Conservation (phyloP, 2,797 vertebrate species). For the Dendrocincla fuliginosa region DNA sequence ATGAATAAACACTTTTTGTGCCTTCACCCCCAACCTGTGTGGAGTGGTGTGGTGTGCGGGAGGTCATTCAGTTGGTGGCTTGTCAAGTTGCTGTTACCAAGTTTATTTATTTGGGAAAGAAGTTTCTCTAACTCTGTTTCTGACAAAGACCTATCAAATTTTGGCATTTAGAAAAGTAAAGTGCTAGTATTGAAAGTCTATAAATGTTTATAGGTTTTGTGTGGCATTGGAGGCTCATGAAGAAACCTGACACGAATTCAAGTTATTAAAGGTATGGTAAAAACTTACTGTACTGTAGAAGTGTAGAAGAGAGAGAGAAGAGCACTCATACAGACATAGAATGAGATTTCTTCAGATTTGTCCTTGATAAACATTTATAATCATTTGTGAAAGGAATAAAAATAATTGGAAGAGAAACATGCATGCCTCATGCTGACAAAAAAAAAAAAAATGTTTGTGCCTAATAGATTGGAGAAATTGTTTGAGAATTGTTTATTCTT, state of each 20-base stretch:
- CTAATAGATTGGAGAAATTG: constrained; percentile 49
- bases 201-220: constrained; percentile 42
- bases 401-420: constrained; percentile 38
- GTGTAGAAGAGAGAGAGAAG: neutral
- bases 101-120: constrained; percentile 15
- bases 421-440: constrained; percentile 29
- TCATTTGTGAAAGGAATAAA: constrained; percentile 27
- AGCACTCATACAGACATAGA: neutral
- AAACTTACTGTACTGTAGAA: neutral
- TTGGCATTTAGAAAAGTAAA: constrained; percentile 32
- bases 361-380: constrained; percentile 37
- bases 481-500: constrained; percentile 68
- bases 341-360: neutral
- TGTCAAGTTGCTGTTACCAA: neutral
- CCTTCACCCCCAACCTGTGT: too few relatives aligned
- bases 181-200: constrained; percentile 42
- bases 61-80: too few relatives aligned
- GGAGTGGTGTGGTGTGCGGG: too few relatives aligned
- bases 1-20: too few relatives aligned
- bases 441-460: constrained; percentile 19
- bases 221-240: neutral
- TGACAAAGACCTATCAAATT: neutral
- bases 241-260: constrained; percentile 3
- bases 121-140: constrained; percentile 5
- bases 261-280: neutral